These are phyloP conservation scores for Azorinus chamasolen DNA, from an alignment of 2,888 invertebrate species.

Conservation along the genomic window DNA sequence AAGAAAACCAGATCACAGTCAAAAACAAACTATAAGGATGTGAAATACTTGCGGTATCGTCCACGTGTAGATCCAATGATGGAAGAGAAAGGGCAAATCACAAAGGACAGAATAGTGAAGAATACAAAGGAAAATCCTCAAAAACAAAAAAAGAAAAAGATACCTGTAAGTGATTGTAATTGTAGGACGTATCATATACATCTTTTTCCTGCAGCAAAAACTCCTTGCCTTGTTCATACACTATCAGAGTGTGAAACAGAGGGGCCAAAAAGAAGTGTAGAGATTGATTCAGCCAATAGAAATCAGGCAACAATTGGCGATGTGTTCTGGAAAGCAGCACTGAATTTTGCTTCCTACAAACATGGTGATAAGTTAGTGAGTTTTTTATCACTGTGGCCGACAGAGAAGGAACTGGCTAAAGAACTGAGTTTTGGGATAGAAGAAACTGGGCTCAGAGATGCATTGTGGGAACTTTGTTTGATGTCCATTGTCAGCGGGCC, in stretches of 20 bases:
- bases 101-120: neutral
- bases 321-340: slow-evolving; percentile 78
- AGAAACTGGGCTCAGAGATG: slow-evolving; percentile 63
- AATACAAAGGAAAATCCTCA: neutral
- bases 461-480: slow-evolving; percentile 75
- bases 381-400: slow-evolving; percentile 77
- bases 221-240: neutral
- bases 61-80: too few species aligned
- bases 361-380: slow-evolving; percentile 68
- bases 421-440: slow-evolving; percentile 66
- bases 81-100: neutral
- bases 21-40: too few species aligned
- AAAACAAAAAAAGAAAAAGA: slow-evolving; percentile 1
- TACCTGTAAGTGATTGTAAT: slow-evolving; percentile 21
- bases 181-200: slow-evolving; percentile 52
- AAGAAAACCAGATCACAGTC: slow-evolving; percentile 9
- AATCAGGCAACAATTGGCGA: slow-evolving; percentile 67
- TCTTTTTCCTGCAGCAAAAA: slow-evolving; percentile 19
- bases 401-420: slow-evolving; percentile 57
- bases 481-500: slow-evolving; percentile 76
- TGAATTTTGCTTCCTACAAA: slow-evolving; percentile 74
- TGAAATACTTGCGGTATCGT: too few species aligned
- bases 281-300: slow-evolving; percentile 48
- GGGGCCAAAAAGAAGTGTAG: neutral
- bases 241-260: neutral